phyloP scores from a whole-genome alignment of 2,888 invertebrate genomes.

The Drosophila algonquin region DNA sequence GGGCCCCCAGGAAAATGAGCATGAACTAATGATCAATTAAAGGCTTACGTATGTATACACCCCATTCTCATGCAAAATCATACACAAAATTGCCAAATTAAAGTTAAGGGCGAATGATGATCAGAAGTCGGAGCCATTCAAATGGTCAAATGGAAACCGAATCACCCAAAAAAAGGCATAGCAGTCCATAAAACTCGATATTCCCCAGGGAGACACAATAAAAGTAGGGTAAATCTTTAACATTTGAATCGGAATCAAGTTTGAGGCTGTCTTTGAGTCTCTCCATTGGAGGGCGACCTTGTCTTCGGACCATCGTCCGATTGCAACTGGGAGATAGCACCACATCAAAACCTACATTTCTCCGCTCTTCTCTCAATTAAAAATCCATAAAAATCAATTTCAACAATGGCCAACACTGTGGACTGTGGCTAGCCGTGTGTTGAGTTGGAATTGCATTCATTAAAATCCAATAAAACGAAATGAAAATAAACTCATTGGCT shows the following conservation, averaged over 20 bases:
- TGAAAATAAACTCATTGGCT: constrained; percentile 77
- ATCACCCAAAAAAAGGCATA: background rate
- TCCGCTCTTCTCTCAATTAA: constrained; percentile 56
- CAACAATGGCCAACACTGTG: constrained; percentile 46
- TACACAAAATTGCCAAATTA: constrained; percentile 2
- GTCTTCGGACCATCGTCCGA: constrained; percentile 11
- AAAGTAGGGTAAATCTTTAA: background rate
- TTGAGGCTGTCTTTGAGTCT: background rate
- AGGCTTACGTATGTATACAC: too few relatives aligned
- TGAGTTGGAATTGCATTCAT: constrained; percentile 56
- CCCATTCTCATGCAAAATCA: constrained; percentile 25
- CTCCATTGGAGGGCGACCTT: background rate
- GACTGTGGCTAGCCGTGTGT: background rate
- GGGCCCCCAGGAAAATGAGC: too few relatives aligned
- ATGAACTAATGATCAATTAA: background rate
- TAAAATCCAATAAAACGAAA: constrained; percentile 70
- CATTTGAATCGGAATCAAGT: background rate
- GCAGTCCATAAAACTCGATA: constrained; percentile 3
- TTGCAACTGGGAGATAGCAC: constrained; percentile 8
- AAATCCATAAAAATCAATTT: constrained; percentile 61
- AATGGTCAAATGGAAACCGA: background rate
- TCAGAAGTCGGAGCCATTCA: constrained; percentile 14
- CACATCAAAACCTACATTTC: constrained; percentile 21
- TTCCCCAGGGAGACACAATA: background rate
- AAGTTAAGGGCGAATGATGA: background rate